Base-by-base conservation (phyloP, 2,797 vertebrate species). In the Crocodylus rhombifer region DNA sequence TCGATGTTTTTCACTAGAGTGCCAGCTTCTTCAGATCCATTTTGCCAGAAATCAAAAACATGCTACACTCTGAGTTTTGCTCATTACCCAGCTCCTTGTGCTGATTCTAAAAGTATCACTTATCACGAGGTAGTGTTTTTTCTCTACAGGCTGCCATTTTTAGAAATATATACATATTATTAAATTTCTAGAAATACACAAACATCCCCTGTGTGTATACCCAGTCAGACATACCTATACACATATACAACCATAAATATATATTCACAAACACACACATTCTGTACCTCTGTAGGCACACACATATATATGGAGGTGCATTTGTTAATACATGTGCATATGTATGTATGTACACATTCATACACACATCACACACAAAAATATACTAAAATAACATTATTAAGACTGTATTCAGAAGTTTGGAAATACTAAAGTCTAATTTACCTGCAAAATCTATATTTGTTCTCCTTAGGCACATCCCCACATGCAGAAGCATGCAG, bases 221-320 rank as follows among this genome's bases (percentile, higher is more conserved):
- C 78, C 18, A 77, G 55, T 18, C 28, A 94, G 89, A 58, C 4
- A 21, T 25, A 51, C 42, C 42, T 51, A 51, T 51, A 33, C 3
- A 26, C 2, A 65, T 7, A 85, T 82, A 6, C 10, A 51, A 11
- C 11, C 42, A 51, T 51, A 3, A 51, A 51, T 10, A 51, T 51
- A 51, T 51, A 51, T 51, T 51, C 1, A 60, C 2, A 7, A 21
- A n/a, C 0, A 26, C 1, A 60, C 2, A 7, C 23, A n/a, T 10
- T 51, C 42, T 51, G 9, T 51, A 51, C 42, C 42, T 51, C 42
- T 51, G 42, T 51, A 51, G 11, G 42, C 42, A 51, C 42, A 51
- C 42, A 51, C 42, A 51, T 10, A 51, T 51, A 51, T 51, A 51
- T 51, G 42, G 9, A 51, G 10, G 42, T 51, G 42, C 42, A 51